Conservation (phyloP, 1,140 invertebrate genomes). For the Scaptomyza graminum region DNA sequence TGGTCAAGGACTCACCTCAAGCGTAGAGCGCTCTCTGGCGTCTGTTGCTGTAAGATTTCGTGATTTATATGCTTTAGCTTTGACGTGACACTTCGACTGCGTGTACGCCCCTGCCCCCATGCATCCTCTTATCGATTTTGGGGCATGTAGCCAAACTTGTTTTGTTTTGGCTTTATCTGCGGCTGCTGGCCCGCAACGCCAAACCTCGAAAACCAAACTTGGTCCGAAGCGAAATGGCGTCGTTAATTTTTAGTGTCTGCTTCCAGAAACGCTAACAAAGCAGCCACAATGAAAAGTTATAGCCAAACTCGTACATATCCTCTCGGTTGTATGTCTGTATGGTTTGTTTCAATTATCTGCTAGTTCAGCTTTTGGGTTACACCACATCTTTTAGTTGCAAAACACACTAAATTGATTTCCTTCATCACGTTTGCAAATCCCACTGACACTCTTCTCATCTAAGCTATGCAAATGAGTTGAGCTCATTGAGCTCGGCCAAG, state of each 20-base stretch:
- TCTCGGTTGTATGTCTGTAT: neutral
- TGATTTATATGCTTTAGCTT: slow-evolving; percentile 78
- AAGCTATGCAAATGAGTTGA: slow-evolving; percentile 42
- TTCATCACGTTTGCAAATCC: slow-evolving; percentile 42
- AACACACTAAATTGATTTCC: slow-evolving; percentile 67
- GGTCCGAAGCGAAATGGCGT: slow-evolving; percentile 62
- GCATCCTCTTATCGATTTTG: slow-evolving; percentile 50
- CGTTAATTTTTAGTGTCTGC: slow-evolving; percentile 75
- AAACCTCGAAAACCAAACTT: slow-evolving; percentile 57
- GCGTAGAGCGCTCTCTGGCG: slow-evolving; percentile 50
- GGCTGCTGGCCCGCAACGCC: slow-evolving; percentile 28
- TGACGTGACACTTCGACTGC: slow-evolving; percentile 59
- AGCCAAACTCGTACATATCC: slow-evolving; percentile 6
- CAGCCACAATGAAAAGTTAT: slow-evolving; percentile 13
- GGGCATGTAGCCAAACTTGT: slow-evolving; percentile 64
- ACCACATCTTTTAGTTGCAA: slow-evolving; percentile 16
- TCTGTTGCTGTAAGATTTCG: slow-evolving; percentile 75
- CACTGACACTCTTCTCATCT: slow-evolving; percentile 6
- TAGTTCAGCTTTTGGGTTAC: slow-evolving; percentile 10
- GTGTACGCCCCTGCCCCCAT: neutral
- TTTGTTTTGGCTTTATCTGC: slow-evolving; percentile 62
- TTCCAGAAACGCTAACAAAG: slow-evolving; percentile 3
- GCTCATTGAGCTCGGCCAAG: slow-evolving; percentile 22
- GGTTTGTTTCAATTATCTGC: slow-evolving; percentile 70
- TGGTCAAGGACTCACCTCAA: slow-evolving; percentile 77